A percentile compares a stretch with the other conserved stretches of the same genome.
Conservation (phyloP, 2,113 vertebrate genomes). For the Calyptommatus sinebrachiatus region DNA sequence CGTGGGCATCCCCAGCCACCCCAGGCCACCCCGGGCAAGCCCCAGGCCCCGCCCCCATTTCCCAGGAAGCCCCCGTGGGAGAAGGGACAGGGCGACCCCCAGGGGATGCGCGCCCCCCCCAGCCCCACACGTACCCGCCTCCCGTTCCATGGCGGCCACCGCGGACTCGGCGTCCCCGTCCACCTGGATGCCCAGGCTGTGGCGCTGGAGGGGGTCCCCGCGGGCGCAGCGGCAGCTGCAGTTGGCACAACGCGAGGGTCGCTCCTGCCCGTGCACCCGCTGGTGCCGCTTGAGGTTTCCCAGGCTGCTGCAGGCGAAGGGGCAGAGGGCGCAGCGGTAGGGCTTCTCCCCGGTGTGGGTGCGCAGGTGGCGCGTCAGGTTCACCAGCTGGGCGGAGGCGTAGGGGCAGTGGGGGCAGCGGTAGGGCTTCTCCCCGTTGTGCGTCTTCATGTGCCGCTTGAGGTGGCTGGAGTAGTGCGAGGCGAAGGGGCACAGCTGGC, state of each 20-base stretch:
- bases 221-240: conserved; percentile 69
- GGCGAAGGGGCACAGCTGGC: conserved; percentile 91
- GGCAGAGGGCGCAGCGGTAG: conserved; percentile 90
- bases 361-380: conserved; percentile 94
- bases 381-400: conserved; percentile 94
- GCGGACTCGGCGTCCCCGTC: conserved; percentile 57
- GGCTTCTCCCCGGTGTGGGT: conserved; percentile 97
- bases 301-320: conserved; percentile 93
- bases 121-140: conserved; percentile 47
- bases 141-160: conserved; percentile 28
- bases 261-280: conserved; percentile 84
- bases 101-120: no score
- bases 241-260: conserved; percentile 68
- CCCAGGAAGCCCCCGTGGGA: no score
- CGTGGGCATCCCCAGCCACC: not conserved
- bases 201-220: conserved; percentile 70
- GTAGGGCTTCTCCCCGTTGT: conserved; percentile 96
- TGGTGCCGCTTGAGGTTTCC: conserved; percentile 97
- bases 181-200: conserved; percentile 62
- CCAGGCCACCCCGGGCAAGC: not conserved
- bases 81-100: no score
- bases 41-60: no score
- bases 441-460: conserved; percentile 97
- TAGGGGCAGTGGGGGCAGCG: conserved; percentile 92
- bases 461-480: conserved; percentile 97